Base-by-base conservation (phyloP, 2,888 invertebrate species). In the Furcula furcula region DNA sequence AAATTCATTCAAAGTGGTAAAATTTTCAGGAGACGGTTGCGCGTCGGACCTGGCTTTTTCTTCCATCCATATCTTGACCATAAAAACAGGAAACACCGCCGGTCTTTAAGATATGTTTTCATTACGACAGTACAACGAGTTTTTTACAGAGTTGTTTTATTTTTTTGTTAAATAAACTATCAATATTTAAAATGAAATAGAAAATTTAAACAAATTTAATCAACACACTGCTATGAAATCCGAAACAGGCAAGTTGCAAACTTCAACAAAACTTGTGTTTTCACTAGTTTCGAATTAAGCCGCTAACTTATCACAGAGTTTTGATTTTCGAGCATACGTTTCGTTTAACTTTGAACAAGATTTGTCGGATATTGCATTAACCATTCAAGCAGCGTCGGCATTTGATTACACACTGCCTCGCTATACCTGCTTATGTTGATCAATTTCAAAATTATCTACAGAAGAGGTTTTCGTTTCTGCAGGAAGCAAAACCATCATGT, bases 291-390 rank as follows among this genome's bases (percentile, higher is more conserved):
- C 57, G 35, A 40, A 53, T 60, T 53, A 46, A 45, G 39, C 40
- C 36, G 34, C 14, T 35, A 68, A 68, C 64, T 68, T 65, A 68
- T 68, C 61, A 52, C 41, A 36, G 66, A 64, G 56, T n/a, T n/a
- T n/a, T n/a, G n/a, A n/a, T n/a, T n/a, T n/a, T 67, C 54, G 37
- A 28, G 40, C 12, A 19, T 40, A 46, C 43, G 48, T 46, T 45
- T 13, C n/a, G 12, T 33, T 28, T 19, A 60, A 66, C 60, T 66
- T 66, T 21, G 31, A 13, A 25, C 25, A 25, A 7, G 32, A 34
- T 25, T 40, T 34, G 27, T 15, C 32, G 10, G 28, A 38, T 32
- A 26, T 29, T 42, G 39, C 44, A 42, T 36, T 40, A 41, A 43
- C 37, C 40, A 40, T 27, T 25, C 22, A 29, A 31, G 48, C 47